A percentile compares a stretch with the other conserved stretches of the same genome.
phyloP scores from a whole-genome alignment of 2,888 invertebrate genomes.

The Prostheceraeus crozeri region DNA sequence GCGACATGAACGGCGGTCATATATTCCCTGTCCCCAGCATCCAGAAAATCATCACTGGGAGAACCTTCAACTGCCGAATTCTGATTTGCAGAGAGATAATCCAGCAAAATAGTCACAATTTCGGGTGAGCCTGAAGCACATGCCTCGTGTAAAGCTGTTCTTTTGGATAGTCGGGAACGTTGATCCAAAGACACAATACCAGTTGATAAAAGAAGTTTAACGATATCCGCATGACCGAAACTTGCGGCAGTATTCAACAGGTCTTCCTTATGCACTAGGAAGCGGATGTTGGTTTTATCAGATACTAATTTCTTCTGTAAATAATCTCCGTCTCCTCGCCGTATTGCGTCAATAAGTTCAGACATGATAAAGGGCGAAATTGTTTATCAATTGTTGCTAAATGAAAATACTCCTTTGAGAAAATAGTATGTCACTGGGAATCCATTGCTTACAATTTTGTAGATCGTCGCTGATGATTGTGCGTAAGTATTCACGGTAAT shows the following conservation, averaged over 20 bases:
- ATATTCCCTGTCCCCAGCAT: constrained; percentile 48
- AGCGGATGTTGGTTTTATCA: not conserved
- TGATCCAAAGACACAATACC: not conserved
- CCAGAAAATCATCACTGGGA: too few relatives aligned
- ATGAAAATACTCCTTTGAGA: too few relatives aligned
- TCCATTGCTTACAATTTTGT: too few relatives aligned
- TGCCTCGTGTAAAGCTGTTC: constrained; percentile 52
- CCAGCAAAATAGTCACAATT: constrained; percentile 47
- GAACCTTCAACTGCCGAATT: too few relatives aligned
- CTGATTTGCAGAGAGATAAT: too few relatives aligned
- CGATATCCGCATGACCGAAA: constrained; percentile 49
- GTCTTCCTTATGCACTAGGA: constrained; percentile 13
- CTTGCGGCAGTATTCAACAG: constrained; percentile 48
- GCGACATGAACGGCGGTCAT: constrained; percentile 52
- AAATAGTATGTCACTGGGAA: too few relatives aligned
- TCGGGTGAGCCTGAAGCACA: constrained; percentile 54
- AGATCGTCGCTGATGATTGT: too few relatives aligned
- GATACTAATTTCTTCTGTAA: not conserved
- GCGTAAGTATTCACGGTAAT: too few relatives aligned
- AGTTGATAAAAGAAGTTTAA: constrained; percentile 40
- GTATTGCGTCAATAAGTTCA: too few relatives aligned
- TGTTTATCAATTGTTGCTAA: too few relatives aligned
- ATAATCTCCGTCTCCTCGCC: too few relatives aligned
- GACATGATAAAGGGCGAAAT: too few relatives aligned
- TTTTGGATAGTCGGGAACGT: constrained; percentile 43